Evolutionary conservation across 2,797 vertebrate species (phyloP).

Genomic region (Cyclopterus lumpus): DNA sequence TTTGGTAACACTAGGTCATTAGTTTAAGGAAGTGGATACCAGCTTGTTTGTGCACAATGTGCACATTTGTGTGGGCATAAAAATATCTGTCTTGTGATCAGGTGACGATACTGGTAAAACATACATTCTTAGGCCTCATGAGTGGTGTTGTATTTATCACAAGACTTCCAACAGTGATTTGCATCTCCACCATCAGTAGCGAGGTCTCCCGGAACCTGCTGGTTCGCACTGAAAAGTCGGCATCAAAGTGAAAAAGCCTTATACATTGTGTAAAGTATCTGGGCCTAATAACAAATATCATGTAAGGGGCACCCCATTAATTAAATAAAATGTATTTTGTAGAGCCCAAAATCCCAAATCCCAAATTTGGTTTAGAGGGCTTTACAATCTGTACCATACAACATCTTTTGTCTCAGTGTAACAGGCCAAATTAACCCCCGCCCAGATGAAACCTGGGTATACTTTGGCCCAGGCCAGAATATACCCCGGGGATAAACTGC

Average conservation of each 20-base stretch:
- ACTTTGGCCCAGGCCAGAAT: no score
- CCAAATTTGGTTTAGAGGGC: no score
- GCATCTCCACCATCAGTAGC: neutral
- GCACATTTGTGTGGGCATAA: no score
- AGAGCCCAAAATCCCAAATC: no score
- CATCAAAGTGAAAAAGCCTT: neutral
- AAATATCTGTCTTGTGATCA: slow-evolving; percentile 55
- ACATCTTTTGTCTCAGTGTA: no score
- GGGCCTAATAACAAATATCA: neutral
- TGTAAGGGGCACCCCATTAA: neutral
- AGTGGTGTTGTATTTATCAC: neutral
- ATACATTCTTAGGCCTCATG: slow-evolving; percentile 6
- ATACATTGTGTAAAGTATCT: neutral
- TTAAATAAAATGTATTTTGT: no score
- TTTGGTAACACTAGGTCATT: neutral
- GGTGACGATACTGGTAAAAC: neutral
- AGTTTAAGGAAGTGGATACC: slow-evolving; percentile 56
- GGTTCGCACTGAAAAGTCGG: neutral
- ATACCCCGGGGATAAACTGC: no score
- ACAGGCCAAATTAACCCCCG: no score
- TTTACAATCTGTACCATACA: no score
- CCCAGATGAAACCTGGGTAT: no score
- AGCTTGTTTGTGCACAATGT: neutral
- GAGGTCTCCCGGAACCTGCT: neutral
- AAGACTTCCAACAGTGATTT: neutral